Percentiles rank a stretch among this genome's conserved stretches.
phyloP scores from a whole-genome alignment of 2,797 vertebrate genomes.

The Chanos chanos region DNA sequence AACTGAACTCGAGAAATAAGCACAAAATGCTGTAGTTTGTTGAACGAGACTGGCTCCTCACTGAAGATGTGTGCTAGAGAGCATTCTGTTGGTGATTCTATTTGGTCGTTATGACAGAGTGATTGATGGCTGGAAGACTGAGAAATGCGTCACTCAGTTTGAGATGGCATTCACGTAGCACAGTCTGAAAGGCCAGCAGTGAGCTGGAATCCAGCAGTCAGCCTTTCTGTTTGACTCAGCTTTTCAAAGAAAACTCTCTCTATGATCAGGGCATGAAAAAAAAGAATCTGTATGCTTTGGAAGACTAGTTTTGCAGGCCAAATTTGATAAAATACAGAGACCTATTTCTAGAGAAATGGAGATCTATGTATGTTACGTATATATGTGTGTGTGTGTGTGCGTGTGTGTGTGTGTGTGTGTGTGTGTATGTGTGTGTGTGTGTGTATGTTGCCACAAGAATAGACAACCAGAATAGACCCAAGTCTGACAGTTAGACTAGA shows the following conservation, averaged over 20 bases:
- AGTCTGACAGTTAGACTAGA: too few species aligned
- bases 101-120: slow-evolving; percentile 40
- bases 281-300: slow-evolving; percentile 26
- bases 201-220: slow-evolving; percentile 44
- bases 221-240: slow-evolving; percentile 58
- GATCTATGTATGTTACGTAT: too few species aligned
- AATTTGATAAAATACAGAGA: slow-evolving; percentile 16
- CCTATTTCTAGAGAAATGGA: too few species aligned
- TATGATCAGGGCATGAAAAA: slow-evolving; percentile 40
- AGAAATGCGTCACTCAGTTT: slow-evolving; percentile 66
- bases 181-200: slow-evolving; percentile 62
- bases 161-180: slow-evolving; percentile 70
- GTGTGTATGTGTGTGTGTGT: too few species aligned
- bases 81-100: slow-evolving; percentile 12
- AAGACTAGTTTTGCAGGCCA: slow-evolving; percentile 1
- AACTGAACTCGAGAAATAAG: too few species aligned
- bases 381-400: too few species aligned
- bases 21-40: too few species aligned
- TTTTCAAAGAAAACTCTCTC: slow-evolving; percentile 49
- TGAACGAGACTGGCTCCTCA: too few species aligned
- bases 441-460: too few species aligned
- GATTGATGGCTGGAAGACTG: slow-evolving; percentile 67
- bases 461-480: too few species aligned
- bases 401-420: too few species aligned
- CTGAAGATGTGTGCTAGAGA: too few species aligned